Evolutionary conservation across 2,797 vertebrate genomes (phyloP), one percentile per base, ranked within the genome.

Genomic region (Orientallactaga sibirica): DNA sequence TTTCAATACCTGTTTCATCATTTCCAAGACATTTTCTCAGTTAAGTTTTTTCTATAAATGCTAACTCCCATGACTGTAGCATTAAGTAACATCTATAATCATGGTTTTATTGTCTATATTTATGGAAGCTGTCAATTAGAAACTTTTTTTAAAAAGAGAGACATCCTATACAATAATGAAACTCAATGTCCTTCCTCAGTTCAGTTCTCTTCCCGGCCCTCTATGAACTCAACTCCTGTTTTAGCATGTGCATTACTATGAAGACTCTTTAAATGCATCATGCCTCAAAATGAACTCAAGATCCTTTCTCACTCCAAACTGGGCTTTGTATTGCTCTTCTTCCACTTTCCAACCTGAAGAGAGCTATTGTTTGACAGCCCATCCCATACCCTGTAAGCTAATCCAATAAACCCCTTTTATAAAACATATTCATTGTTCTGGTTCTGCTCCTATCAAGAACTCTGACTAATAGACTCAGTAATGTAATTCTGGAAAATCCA

Each of bases 211-310:
- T 4, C 18, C 90, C 37, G 73, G 18, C 24, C 33, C 27, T 80
- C 12, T 67, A 7, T 48, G 64, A 77, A 88, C 7, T 48, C 14
- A 62, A n/a, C 8, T 80, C 27, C 70, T 61, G n/a, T 11, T 66
- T 95, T 80, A 84, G 77, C 87, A 85, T 75, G 8, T 84, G 48
- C 19, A 41, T 66, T 78, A 22, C 0, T 61, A 12, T 55, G 81
- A 94, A 87, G 33, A 62, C 3, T n/a, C 37, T 70, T 67, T n/a
- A 78, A 91, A 37, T 19, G 83, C 27, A 33, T 84, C 61, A 81
- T 25, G 9, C 9, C 24, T 61, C 24, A 9, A 64, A 90, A 92
- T 55, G 9, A 96, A 89, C 27, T 85, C 27, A 70, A 67, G 24
- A 67, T 85, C 58, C 82, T 88, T 22, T 86, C 16, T 33, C 41